A percentile compares a stretch with the other conserved stretches of the same genome.
Evolutionary conservation across 2,797 vertebrate genomes (phyloP).

Genomic region (Anguilla pacifica): DNA sequence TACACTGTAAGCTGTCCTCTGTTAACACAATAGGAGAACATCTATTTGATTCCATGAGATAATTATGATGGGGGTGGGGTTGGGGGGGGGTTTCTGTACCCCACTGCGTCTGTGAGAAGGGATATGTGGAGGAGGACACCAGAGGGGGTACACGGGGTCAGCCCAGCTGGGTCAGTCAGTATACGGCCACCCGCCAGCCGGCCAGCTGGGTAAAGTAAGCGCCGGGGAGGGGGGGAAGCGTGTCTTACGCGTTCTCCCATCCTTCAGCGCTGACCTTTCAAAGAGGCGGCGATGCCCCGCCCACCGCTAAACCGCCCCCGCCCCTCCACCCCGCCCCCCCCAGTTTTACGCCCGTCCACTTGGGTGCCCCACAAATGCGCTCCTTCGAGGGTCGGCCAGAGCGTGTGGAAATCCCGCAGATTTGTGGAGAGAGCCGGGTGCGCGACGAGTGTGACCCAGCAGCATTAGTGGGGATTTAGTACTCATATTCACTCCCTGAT

Average conservation of each 20-base stretch:
- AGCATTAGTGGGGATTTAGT: too few species aligned
- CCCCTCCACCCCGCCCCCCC: not conserved
- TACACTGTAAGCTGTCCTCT: not conserved
- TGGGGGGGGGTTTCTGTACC: not conserved
- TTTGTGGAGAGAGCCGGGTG: too few species aligned
- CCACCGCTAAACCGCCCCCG: not conserved
- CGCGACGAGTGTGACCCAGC: too few species aligned
- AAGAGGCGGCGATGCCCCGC: not conserved
- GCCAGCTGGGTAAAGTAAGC: conserved; percentile 9
- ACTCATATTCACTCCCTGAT: too few species aligned
- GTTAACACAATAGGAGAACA: not conserved
- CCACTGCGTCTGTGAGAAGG: not conserved
- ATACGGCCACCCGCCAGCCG: not conserved
- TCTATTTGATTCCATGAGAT: not conserved
- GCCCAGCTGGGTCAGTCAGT: not conserved
- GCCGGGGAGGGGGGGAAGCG: not conserved
- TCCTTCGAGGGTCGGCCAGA: not conserved
- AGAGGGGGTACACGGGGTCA: not conserved
- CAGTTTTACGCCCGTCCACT: not conserved
- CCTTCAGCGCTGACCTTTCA: not conserved
- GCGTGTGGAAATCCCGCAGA: not conserved
- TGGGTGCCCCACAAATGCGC: too few species aligned
- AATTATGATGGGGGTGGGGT: not conserved
- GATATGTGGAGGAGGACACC: not conserved
- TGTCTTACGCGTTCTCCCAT: not conserved